These are phyloP conservation scores for Sebastes melanostomus DNA, from an alignment of 2,797 vertebrate species.

Conservation along the genomic window DNA sequence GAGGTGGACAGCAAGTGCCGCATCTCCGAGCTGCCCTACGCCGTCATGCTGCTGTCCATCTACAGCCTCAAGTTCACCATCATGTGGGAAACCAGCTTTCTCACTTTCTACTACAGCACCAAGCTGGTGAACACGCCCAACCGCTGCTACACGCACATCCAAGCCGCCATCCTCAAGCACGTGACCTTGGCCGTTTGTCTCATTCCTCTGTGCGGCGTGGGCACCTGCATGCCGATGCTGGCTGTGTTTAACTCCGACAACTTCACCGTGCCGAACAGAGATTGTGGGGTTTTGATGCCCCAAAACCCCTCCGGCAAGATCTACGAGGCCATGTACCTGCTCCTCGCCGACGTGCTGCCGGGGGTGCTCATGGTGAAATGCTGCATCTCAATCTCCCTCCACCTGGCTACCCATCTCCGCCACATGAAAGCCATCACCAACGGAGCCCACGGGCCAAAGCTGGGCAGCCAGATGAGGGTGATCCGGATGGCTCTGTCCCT, in stretches of 20 bases:
- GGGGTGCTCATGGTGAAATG: conserved; percentile 80
- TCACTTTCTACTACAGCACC: conserved; percentile 83
- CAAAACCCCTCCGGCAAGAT: neutral
- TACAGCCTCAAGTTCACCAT: conserved; percentile 79
- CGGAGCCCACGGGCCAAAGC: conserved; percentile 74
- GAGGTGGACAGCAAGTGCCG: conserved; percentile 66
- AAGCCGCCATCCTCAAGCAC: conserved; percentile 76
- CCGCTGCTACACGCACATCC: conserved; percentile 76
- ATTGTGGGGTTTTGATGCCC: conserved; percentile 70
- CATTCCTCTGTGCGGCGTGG: conserved; percentile 69
- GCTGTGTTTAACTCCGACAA: conserved; percentile 53
- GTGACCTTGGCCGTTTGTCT: conserved; percentile 58
- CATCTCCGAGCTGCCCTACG: conserved; percentile 25
- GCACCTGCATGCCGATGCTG: conserved; percentile 70
- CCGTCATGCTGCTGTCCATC: conserved; percentile 59
- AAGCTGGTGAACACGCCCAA: conserved; percentile 81
- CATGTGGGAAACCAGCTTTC: conserved; percentile 80
- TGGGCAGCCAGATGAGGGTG: conserved; percentile 80
- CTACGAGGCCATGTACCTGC: conserved; percentile 69
- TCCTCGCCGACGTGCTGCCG: conserved; percentile 76
- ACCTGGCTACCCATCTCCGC: conserved; percentile 78
- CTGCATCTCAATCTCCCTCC: conserved; percentile 81
- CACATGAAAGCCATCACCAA: conserved; percentile 81
- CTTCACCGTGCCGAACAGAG: neutral
- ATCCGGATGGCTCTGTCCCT: conserved; percentile 78